Evolutionary conservation across 2,797 vertebrate genomes (phyloP), one percentile per base, ranked within the genome.

Genomic region (Spinus pinus): DNA sequence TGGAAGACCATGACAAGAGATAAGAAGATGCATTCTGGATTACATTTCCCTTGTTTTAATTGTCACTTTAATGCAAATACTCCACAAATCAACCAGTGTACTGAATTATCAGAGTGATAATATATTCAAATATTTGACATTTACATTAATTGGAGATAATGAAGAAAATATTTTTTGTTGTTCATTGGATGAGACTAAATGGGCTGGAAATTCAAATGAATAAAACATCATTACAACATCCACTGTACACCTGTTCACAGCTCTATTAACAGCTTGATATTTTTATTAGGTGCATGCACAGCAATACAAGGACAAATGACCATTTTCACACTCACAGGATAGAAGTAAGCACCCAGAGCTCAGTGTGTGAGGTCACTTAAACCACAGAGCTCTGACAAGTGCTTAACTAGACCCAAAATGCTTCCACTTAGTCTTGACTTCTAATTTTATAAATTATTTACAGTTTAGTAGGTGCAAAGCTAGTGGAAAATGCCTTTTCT

Each of bases 361-460:
- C 84, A 91, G 66, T 81, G 74, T 73, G 77, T 42, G 67, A 44
- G 93, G 91, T 92, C 77, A 2, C 94, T 97, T 87, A 95, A 97
- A 97, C 92, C 92, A 74, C 24, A 49, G 81, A 46, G 22, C 80
- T 78, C 44, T 96, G 97, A 97, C 95, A 98, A 98, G 96, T 91
- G 94, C 91, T 97, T 98, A 98, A 98, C 97, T 94, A 97, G 96
- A 95, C 96, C 96, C 96, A 28, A 89, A 97, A 97, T 74, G 93
- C 95, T 78, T 97, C 96, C 97, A 98, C 95, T 98, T 98, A 97
- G 96, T 96, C 97, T 94, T 95, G 97, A 97, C 96, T 98, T 96
- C 95, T 97, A 96, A 98, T 98, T 98, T 97, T 97, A 97, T 97
- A 97, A 97, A 98, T 98, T 98, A 98, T 98, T 98, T 98, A 98